Evolutionary conservation across 1,140 invertebrate genomes (phyloP).

Genomic region (Drosophila mayri): DNA sequence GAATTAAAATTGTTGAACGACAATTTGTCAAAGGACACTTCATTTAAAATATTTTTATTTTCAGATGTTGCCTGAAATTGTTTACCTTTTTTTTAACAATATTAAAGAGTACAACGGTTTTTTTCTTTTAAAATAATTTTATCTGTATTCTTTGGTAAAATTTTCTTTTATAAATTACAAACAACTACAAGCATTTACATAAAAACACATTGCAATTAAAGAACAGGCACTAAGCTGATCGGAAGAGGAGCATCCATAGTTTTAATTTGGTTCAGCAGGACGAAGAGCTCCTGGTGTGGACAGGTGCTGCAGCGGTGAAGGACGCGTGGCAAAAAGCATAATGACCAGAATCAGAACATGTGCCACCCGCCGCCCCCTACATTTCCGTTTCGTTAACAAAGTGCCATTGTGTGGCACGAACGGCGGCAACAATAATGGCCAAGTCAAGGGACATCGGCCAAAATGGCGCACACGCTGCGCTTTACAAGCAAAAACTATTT

Average conservation of each 20-base stretch:
- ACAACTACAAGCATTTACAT: background rate
- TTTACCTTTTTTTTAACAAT: no score
- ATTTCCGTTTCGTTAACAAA: constrained; percentile 83
- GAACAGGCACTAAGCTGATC: background rate
- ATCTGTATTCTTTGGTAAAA: background rate
- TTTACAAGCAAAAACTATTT: constrained; percentile 73
- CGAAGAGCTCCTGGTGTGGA: constrained; percentile 22
- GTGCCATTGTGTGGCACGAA: constrained; percentile 71
- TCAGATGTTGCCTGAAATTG: no score
- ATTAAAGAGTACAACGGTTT: no score
- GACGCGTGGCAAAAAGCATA: constrained; percentile 12
- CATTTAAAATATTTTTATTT: no score
- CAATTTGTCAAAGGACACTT: no score
- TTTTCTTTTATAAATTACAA: background rate
- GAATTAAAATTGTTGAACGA: no score
- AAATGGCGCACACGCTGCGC: constrained; percentile 69
- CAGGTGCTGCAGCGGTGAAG: constrained; percentile 12
- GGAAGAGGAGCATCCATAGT: background rate
- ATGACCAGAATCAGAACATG: constrained; percentile 72
- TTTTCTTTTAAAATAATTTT: no score
- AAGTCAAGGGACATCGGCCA: constrained; percentile 43
- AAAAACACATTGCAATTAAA: background rate
- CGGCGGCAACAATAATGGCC: constrained; percentile 47
- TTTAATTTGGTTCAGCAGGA: constrained; percentile 33
- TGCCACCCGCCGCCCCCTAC: constrained; percentile 42